A percentile compares a stretch with the other conserved stretches of the same genome.
phyloP scores from a whole-genome alignment of 2,888 invertebrate genomes.

The Hydraecia micacea region DNA sequence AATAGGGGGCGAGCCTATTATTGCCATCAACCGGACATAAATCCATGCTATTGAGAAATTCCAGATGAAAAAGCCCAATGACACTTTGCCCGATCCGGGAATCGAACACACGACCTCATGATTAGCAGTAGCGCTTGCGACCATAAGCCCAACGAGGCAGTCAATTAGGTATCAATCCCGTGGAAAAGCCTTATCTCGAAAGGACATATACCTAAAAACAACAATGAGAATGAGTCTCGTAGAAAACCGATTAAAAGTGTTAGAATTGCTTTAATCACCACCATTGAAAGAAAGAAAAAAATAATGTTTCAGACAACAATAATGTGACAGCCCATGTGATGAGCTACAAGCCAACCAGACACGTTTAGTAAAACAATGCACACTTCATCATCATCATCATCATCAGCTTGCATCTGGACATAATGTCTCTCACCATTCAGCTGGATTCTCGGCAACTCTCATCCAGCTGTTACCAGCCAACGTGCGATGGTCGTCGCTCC shows the following conservation, averaged over 20 bases:
- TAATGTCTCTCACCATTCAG: neutral
- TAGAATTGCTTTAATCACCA: neutral
- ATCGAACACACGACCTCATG: neutral
- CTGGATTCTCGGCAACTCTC: neutral
- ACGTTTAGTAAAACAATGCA: conserved; percentile 24
- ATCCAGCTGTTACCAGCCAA: neutral
- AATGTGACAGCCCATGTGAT: neutral
- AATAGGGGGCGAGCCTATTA: neutral
- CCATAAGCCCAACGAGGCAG: neutral
- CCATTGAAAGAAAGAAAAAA: no score
- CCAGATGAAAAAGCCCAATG: neutral
- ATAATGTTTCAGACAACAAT: no score
- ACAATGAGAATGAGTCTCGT: neutral
- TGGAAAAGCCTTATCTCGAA: neutral
- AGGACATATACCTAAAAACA: neutral
- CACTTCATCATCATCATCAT: neutral
- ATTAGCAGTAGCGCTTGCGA: neutral
- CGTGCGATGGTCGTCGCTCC: neutral
- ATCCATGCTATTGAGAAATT: neutral
- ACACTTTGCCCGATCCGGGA: neutral
- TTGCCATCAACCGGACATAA: neutral
- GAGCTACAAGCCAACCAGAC: neutral
- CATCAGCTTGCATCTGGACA: neutral
- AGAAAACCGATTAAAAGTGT: neutral
- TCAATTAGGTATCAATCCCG: neutral